A percentile compares a stretch with the other conserved stretches of the same genome.
These are phyloP conservation scores for Penaeus chinensis DNA, from an alignment of 1,140 invertebrate genomes.

Conservation along the genomic window DNA sequence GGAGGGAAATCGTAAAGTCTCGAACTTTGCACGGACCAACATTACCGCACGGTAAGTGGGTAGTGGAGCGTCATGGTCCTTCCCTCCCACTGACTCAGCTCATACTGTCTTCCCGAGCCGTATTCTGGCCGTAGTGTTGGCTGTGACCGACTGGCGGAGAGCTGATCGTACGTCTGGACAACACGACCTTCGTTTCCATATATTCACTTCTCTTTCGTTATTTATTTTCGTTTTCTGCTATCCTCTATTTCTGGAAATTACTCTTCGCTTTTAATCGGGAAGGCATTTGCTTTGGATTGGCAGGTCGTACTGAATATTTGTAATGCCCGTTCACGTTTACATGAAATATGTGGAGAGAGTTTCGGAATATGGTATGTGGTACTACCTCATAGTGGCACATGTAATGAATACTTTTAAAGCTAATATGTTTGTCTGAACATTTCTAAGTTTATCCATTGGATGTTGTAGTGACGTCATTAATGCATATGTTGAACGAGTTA, in stretches of 20 bases:
- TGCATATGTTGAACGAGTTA: too few species aligned
- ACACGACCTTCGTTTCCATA: slow-evolving; percentile 16
- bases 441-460: too few species aligned
- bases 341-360: too few species aligned
- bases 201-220: slow-evolving; percentile 6
- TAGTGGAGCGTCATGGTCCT: slow-evolving; percentile 45
- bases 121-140: slow-evolving; percentile 16
- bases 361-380: too few species aligned
- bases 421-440: too few species aligned
- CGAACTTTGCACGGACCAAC: slow-evolving; percentile 47
- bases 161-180: slow-evolving; percentile 42
- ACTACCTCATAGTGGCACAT: too few species aligned
- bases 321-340: too few species aligned
- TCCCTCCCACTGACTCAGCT: slow-evolving; percentile 44
- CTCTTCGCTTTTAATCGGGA: neutral
- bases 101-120: slow-evolving; percentile 39
- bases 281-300: too few species aligned
- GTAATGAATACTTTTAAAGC: too few species aligned
- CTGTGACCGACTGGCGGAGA: slow-evolving; percentile 11
- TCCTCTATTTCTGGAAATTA: neutral
- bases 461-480: too few species aligned
- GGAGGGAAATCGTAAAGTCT: slow-evolving; percentile 53
- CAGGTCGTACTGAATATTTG: too few species aligned
- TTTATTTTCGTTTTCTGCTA: neutral
- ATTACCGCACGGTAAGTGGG: slow-evolving; percentile 50